A percentile compares a stretch with the other conserved stretches of the same genome.
These are phyloP conservation scores for Limanda limanda DNA, from an alignment of 2,113 vertebrate species.

Conservation along the genomic window DNA sequence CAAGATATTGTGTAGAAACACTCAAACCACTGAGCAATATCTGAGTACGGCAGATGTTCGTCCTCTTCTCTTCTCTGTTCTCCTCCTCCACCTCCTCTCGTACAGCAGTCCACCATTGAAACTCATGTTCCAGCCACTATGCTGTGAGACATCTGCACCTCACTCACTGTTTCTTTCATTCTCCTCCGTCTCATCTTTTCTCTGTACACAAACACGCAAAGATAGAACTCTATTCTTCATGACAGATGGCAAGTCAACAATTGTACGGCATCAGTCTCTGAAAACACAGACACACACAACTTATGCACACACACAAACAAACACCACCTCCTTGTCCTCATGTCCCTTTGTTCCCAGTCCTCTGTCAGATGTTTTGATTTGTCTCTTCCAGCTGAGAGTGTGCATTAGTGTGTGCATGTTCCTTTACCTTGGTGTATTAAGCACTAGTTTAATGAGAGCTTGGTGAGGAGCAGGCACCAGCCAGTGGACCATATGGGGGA, in stretches of 20 bases:
- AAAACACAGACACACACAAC: conserved; percentile 62
- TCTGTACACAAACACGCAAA: conserved; percentile 76
- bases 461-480: conserved; percentile 90
- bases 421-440: conserved; percentile 85
- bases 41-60: conserved; percentile 73
- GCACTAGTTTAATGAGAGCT: conserved; percentile 86
- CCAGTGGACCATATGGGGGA: conserved; percentile 96
- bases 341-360: conserved; percentile 60
- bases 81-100: conserved; percentile 55
- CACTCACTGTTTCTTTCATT: conserved; percentile 67
- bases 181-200: conserved; percentile 74
- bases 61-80: conserved; percentile 23
- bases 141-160: conserved; percentile 95
- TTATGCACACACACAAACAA: conserved; percentile 72
- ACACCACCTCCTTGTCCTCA: conserved; percentile 61
- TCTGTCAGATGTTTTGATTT: conserved; percentile 65
- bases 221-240: conserved; percentile 85
- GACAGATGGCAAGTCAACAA: conserved; percentile 99
- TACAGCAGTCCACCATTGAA: conserved; percentile 89
- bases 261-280: conserved; percentile 85
- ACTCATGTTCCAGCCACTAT: conserved; percentile 92
- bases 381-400: conserved; percentile 55
- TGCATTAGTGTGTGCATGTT: conserved; percentile 40
- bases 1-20: conserved; percentile 63
- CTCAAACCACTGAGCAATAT: conserved; percentile 69